These are phyloP conservation scores for Eidolon dupreanum DNA, from an alignment of 2,797 vertebrate genomes.

Conservation along the genomic window DNA sequence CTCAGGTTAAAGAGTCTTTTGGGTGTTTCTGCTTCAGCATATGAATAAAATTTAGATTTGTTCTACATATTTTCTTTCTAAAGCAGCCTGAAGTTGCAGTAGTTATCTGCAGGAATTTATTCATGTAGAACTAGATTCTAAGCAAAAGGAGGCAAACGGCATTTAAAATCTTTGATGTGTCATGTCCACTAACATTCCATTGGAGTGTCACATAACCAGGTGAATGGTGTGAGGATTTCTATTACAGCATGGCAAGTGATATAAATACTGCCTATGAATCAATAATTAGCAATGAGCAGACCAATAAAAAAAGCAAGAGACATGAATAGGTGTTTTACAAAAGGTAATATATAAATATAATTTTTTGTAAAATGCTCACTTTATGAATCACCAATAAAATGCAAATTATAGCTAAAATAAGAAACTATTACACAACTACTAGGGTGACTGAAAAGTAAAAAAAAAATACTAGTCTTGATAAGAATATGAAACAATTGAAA, in stretches of 20 bases:
- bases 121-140: neutral
- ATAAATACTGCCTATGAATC: neutral
- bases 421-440: neutral
- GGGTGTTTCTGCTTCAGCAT: neutral
- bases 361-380: neutral
- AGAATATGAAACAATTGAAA: neutral
- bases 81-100: neutral
- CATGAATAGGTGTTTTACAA: neutral
- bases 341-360: neutral
- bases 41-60: neutral
- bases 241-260: neutral
- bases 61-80: neutral
- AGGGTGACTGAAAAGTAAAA: neutral
- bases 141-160: neutral
- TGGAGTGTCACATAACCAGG: neutral
- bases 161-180: neutral
- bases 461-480: neutral
- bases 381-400: neutral
- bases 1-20: neutral
- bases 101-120: neutral
- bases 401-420: neutral
- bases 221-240: neutral
- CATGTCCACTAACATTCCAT: neutral
- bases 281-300: neutral
- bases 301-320: neutral